Conservation (phyloP, 2,888 invertebrate species). For the Hipparchia sbordonii region DNA sequence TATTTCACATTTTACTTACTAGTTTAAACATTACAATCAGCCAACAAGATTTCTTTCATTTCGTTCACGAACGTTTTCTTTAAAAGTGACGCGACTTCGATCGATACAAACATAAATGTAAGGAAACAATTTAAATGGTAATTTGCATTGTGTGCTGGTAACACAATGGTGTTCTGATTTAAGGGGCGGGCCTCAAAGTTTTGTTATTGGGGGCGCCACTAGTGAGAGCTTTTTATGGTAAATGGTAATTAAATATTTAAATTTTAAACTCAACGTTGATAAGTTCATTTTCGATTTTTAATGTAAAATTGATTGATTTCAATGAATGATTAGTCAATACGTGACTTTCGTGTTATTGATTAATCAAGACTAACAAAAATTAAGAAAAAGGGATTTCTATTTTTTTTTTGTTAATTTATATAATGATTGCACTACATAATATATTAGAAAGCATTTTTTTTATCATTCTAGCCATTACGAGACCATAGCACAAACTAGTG, state of each 20-base stretch:
- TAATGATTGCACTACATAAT: too few species aligned
- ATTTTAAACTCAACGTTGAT: neutral
- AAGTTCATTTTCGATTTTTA: too few species aligned
- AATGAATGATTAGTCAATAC: too few species aligned
- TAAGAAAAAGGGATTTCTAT: too few species aligned
- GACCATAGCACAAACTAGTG: conserved; percentile 16
- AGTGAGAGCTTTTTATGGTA: neutral
- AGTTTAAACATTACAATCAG: too few species aligned
- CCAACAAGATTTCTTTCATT: neutral
- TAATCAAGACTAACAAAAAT: too few species aligned
- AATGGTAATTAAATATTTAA: neutral
- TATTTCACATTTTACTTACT: too few species aligned
- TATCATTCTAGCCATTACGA: too few species aligned
- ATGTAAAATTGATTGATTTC: too few species aligned
- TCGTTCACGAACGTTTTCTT: conserved; percentile 16
- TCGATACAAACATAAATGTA: conserved; percentile 14
- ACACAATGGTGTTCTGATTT: conserved; percentile 35
- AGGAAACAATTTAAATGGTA: conserved; percentile 25
- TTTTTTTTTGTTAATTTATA: too few species aligned
- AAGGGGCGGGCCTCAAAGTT: conserved; percentile 38
- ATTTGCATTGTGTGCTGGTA: conserved; percentile 39
- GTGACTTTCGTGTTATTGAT: too few species aligned
- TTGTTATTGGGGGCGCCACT: conserved; percentile 30
- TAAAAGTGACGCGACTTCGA: conserved; percentile 13
- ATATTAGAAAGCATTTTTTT: too few species aligned